phyloP scores from a whole-genome alignment of 1,140 invertebrate genomes.

The Procambarus clarkii region DNA sequence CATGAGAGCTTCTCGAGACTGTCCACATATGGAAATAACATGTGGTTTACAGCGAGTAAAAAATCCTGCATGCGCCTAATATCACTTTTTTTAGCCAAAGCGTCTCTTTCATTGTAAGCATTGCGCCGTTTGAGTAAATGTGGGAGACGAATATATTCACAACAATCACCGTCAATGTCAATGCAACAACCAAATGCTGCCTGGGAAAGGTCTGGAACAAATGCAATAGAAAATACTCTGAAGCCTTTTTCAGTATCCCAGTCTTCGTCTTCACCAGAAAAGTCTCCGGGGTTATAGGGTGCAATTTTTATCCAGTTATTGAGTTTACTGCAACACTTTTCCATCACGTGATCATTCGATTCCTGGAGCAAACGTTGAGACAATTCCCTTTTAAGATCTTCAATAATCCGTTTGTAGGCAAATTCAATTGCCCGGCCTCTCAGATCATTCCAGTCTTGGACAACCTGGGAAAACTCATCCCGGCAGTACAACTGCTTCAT shows the following conservation, averaged over 20 bases:
- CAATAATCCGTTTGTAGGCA: slow-evolving; percentile 90
- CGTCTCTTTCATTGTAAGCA: slow-evolving; percentile 78
- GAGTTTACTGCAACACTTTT: slow-evolving; percentile 87
- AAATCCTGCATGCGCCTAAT: slow-evolving; percentile 86
- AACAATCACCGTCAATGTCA: slow-evolving; percentile 89
- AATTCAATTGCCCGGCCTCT: slow-evolving; percentile 91
- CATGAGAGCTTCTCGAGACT: slow-evolving; percentile 91
- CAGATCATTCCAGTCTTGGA: slow-evolving; percentile 96
- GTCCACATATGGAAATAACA: slow-evolving; percentile 91
- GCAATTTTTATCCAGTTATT: slow-evolving; percentile 95
- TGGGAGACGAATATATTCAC: slow-evolving; percentile 91
- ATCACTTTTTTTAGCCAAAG: slow-evolving; percentile 81
- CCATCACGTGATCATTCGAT: slow-evolving; percentile 91
- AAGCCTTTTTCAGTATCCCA: slow-evolving; percentile 92
- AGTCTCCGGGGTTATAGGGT: slow-evolving; percentile 84
- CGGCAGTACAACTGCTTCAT: slow-evolving; percentile 92
- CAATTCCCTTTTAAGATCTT: slow-evolving; percentile 92
- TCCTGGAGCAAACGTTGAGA: slow-evolving; percentile 87
- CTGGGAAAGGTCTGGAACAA: slow-evolving; percentile 85
- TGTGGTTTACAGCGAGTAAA: slow-evolving; percentile 93
- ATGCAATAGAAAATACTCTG: slow-evolving; percentile 91
- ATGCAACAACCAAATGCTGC: slow-evolving; percentile 80
- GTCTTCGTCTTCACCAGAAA: slow-evolving; percentile 87
- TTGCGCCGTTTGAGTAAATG: slow-evolving; percentile 89
- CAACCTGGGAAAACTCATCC: slow-evolving; percentile 97